These are phyloP conservation scores for Alligator mississippiensis DNA, from an alignment of 2,113 vertebrate genomes.

Conservation along the genomic window DNA sequence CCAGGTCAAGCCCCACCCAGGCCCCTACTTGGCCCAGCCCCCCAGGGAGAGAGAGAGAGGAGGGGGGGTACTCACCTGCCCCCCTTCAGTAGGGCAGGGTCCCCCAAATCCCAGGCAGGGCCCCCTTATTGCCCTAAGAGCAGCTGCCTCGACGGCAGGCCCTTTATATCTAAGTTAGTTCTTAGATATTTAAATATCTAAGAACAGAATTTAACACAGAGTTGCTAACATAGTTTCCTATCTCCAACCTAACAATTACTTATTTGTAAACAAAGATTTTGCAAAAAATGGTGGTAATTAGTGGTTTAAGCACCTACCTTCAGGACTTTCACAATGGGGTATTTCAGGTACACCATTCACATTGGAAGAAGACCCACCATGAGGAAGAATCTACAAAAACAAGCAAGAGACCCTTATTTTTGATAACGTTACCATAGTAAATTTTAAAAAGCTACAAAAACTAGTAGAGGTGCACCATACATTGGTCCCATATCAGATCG, in stretches of 20 bases:
- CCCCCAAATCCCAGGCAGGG: too few species aligned
- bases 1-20: too few species aligned
- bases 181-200: too few species aligned
- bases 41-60: too few species aligned
- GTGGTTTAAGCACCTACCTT: slow-evolving; percentile 81
- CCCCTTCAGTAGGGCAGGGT: too few species aligned
- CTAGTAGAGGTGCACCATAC: too few species aligned
- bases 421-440: not conserved
- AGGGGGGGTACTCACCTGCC: too few species aligned
- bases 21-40: too few species aligned
- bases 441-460: not conserved
- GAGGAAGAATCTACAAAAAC: slow-evolving; percentile 79
- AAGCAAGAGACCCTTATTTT: not conserved
- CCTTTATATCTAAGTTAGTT: too few species aligned
- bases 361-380: slow-evolving; percentile 84
- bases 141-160: too few species aligned
- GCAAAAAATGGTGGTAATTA: not conserved
- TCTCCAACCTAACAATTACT: not conserved
- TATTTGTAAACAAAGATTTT: not conserved
- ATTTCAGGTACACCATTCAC: slow-evolving; percentile 86
- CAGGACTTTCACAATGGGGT: slow-evolving; percentile 83
- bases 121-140: too few species aligned
- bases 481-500: too few species aligned
- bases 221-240: not conserved
- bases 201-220: not conserved